These are phyloP conservation scores for Cinara cedri DNA, from an alignment of 2,888 invertebrate genomes.

Conservation along the genomic window DNA sequence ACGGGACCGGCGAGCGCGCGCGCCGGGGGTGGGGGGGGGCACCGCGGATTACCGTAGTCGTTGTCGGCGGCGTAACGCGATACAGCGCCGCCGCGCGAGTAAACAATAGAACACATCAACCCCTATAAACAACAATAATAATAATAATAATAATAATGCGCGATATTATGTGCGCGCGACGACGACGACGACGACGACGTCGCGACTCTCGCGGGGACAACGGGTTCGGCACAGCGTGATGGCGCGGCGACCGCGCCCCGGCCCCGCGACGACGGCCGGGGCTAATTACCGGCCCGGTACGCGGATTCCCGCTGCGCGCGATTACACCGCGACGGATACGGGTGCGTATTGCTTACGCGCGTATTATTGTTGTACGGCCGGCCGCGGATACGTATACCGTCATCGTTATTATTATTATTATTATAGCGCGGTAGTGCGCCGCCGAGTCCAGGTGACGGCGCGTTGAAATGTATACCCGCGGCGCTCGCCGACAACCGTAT, in stretches of 20 bases:
- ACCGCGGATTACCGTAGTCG: neutral
- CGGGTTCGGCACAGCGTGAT: constrained; percentile 54
- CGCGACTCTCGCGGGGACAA: neutral
- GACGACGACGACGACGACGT: constrained; percentile 15
- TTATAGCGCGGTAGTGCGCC: neutral
- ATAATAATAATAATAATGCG: too few species aligned
- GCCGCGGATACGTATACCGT: neutral
- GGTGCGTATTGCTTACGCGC: neutral
- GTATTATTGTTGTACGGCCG: neutral
- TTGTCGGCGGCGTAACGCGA: constrained; percentile 39
- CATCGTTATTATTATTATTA: neutral
- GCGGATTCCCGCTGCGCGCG: neutral
- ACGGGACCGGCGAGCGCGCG: too few species aligned
- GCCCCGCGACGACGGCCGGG: neutral
- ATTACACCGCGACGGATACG: neutral
- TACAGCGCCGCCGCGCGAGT: too few species aligned
- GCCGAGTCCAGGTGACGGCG: constrained; percentile 10
- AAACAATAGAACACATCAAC: too few species aligned
- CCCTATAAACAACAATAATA: too few species aligned
- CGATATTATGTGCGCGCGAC: too few species aligned
- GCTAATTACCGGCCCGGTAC: constrained; percentile 28
- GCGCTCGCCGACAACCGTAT: constrained; percentile 44
- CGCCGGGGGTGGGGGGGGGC: too few species aligned
- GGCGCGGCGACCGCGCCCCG: neutral
- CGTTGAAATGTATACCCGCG: constrained; percentile 40